phyloP scores from a whole-genome alignment of 1,140 invertebrate genomes.

The Pseudachorutes palmiensis region DNA sequence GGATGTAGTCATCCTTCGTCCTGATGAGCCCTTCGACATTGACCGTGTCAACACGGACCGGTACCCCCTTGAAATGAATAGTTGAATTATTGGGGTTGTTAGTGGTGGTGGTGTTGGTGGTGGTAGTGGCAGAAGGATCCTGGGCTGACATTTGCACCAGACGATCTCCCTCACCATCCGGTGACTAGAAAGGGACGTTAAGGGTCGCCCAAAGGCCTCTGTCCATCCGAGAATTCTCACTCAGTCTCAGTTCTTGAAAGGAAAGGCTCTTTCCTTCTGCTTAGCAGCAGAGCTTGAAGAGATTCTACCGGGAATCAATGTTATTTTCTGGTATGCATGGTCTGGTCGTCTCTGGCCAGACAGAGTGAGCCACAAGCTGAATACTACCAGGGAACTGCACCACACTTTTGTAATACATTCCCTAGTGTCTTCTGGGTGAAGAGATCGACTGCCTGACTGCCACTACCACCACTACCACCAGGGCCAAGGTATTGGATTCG shows the following conservation, averaged over 20 bases:
- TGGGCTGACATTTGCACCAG: not conserved
- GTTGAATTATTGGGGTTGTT: not conserved
- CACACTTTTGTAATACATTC: not conserved
- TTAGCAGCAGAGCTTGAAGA: not conserved
- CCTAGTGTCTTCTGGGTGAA: not conserved
- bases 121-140: not conserved
- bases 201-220: not conserved
- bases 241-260: not conserved
- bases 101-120: not conserved
- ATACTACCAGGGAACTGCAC: not conserved
- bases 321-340: not conserved
- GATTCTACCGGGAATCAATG: not conserved
- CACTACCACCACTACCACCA: not conserved
- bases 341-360: not conserved
- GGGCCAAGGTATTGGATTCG: not conserved
- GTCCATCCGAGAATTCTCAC: not conserved
- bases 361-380: conserved; percentile 6
- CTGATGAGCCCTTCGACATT: conserved; percentile 68
- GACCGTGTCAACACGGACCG: conserved; percentile 68
- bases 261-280: not conserved
- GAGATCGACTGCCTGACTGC: not conserved
- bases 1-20: conserved; percentile 76
- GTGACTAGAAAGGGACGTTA: not conserved
- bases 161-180: not conserved
- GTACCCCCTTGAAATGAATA: conserved; percentile 28